Conservation (phyloP, 2,888 invertebrate genomes). For the Vanessa cardui region DNA sequence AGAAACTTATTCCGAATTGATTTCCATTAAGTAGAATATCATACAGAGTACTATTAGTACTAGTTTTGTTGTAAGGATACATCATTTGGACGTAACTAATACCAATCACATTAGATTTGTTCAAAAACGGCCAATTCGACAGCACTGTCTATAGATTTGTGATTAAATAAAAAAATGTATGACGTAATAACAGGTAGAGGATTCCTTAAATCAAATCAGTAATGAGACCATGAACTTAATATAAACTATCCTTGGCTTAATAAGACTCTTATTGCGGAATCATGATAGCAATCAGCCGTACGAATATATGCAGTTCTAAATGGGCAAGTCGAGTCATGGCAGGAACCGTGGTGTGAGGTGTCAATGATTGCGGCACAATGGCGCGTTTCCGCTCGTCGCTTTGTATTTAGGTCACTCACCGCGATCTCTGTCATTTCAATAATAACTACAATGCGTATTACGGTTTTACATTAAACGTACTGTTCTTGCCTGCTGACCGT, state of each 20-base stretch:
- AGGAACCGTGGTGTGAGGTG: constrained; percentile 78
- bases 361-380: constrained; percentile 81
- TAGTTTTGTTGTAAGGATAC: no score
- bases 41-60: no score
- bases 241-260: neutral
- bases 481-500: constrained; percentile 31
- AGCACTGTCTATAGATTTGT: no score
- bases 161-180: no score
- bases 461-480: constrained; percentile 56
- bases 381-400: constrained; percentile 75
- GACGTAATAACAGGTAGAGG: no score
- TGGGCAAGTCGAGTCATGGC: constrained; percentile 46
- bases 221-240: neutral
- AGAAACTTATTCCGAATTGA: no score
- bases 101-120: no score
- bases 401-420: constrained; percentile 83
- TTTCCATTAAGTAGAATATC: no score
- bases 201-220: neutral
- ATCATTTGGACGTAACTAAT: no score
- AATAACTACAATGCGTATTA: constrained; percentile 64
- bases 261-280: neutral
- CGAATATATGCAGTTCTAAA: constrained; percentile 21
- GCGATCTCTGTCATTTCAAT: constrained; percentile 77
- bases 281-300: constrained; percentile 5
- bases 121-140: no score